Base-by-base conservation (phyloP, 2,888 invertebrate genomes). In the Megalurothrips usitatus region DNA sequence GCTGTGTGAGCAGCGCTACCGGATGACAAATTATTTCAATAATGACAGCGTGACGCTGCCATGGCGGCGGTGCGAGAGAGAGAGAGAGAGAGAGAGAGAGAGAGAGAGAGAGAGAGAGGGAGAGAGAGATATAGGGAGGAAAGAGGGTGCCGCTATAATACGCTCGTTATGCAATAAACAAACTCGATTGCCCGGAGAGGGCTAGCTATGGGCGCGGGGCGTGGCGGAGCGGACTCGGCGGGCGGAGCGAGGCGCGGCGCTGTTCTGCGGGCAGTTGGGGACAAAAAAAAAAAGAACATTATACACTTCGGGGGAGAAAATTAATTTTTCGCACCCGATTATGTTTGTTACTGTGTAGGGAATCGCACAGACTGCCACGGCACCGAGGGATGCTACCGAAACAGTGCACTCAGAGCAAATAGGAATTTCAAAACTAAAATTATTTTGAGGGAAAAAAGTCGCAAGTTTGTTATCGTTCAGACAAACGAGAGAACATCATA, bases 11-110 rank as follows among this genome's bases (percentile, higher is more conserved):
- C 58, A 75, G 4, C 10, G 26, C 68, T 75, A 75, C 68, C 68
- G 68, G 68, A 75, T 75, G 68, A 75, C 68, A 75, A 75, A 75
- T 75, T 75, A 75, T 75, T 75, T 75, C 68, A 75, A 26, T 75
- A 75, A 75, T 75, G 68, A 75, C 68, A 75, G 68, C 26, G 68
- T 75, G n/a, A 75, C 68, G 68, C 68, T 75, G 68, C 23, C 58
- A 17, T 58, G 58, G 58, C 58, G 58, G 58, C 58, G 58, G 52
- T 52, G 52, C 14, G 17, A n/a, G 14, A n/a, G 58, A n/a, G 14
- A 14, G 26, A 75, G 68, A 26, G 0, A 17, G 58, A n/a, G 58
- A 17, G 0, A 14, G 26, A 75, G 68, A 26, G 26, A 6, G 58
- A 58, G 19, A 14, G 34, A 58, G 58, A 58, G 58, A 58, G 19